These are phyloP conservation scores for Aurelia sp. DNA, from an alignment of 30 jellyfish, hydroid and myxozoan genomes.

Conservation along the genomic window DNA sequence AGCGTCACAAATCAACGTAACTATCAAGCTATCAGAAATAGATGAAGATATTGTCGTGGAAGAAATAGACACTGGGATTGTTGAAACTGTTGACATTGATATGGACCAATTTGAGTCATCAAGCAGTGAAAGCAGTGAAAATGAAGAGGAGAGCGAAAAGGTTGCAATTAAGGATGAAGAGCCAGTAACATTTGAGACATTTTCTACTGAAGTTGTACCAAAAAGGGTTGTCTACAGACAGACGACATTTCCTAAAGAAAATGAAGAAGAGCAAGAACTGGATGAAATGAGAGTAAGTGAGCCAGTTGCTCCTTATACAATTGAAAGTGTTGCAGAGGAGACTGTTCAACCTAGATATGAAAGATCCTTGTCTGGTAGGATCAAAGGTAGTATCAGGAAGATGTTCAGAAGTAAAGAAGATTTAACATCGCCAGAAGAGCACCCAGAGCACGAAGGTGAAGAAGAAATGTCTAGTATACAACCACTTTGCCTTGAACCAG, in stretches of 20 bases:
- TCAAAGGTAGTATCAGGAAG: background rate
- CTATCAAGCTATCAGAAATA: no score
- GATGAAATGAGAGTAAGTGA: background rate
- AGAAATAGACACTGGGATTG: background rate
- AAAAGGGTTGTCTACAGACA: conserved; percentile 21
- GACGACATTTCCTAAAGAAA: background rate
- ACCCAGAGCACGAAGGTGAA: background rate
- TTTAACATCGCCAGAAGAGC: conserved; percentile 6
- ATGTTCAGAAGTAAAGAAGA: background rate
- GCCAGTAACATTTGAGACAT: background rate
- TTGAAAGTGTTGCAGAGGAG: background rate
- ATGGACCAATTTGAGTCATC: background rate
- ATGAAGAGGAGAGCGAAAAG: background rate
- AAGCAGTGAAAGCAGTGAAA: background rate
- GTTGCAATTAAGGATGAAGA: background rate
- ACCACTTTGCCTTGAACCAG: conserved; percentile 6
- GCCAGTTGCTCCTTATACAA: background rate
- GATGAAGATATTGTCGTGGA: conserved; percentile 10
- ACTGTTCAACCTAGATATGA: background rate
- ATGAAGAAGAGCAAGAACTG: background rate
- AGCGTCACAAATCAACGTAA: no score
- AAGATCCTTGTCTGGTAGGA: background rate
- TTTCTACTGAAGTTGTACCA: background rate
- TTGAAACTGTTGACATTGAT: conserved; percentile 1
- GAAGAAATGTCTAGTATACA: background rate